These are phyloP conservation scores for Pelodytes ibericus DNA, from an alignment of 2,797 vertebrate species.

Conservation along the genomic window DNA sequence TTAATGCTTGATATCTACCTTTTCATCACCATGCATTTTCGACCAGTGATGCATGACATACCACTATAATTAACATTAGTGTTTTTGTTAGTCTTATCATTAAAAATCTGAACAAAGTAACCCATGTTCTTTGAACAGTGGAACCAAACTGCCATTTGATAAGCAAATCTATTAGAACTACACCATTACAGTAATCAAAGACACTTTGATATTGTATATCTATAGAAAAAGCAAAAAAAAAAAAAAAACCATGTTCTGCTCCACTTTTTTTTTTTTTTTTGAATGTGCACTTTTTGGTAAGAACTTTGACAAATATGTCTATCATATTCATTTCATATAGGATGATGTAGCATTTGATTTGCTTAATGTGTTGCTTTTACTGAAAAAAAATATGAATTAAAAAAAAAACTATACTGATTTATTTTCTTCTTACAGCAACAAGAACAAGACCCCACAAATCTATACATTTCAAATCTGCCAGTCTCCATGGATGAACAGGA, in stretches of 20 bases:
- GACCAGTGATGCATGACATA: background rate
- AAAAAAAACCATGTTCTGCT: background rate
- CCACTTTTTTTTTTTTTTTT: background rate
- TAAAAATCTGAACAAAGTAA: background rate
- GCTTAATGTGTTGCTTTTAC: too few relatives aligned
- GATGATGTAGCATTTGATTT: too few relatives aligned
- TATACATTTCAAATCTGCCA: conserved; percentile 98
- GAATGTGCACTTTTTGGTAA: background rate
- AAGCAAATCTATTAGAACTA: conserved; percentile 14
- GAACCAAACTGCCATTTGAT: background rate
- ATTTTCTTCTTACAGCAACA: conserved; percentile 82
- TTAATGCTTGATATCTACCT: background rate
- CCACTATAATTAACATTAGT: background rate
- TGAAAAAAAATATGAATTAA: too few relatives aligned
- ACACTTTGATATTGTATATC: conserved; percentile 1
- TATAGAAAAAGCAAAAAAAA: background rate
- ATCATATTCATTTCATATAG: too few relatives aligned
- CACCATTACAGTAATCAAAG: background rate
- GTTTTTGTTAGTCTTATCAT: background rate
- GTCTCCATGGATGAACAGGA: conserved; percentile 97
- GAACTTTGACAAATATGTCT: background rate
- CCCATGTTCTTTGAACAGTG: conserved; percentile 10
- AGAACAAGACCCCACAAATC: conserved; percentile 97
- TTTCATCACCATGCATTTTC: background rate
- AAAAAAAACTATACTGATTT: background rate